Percentiles rank a stretch among this genome's conserved stretches.
Evolutionary conservation across 2,113 vertebrate genomes (phyloP).

Genomic region (Nyctibius bracteatus): DNA sequence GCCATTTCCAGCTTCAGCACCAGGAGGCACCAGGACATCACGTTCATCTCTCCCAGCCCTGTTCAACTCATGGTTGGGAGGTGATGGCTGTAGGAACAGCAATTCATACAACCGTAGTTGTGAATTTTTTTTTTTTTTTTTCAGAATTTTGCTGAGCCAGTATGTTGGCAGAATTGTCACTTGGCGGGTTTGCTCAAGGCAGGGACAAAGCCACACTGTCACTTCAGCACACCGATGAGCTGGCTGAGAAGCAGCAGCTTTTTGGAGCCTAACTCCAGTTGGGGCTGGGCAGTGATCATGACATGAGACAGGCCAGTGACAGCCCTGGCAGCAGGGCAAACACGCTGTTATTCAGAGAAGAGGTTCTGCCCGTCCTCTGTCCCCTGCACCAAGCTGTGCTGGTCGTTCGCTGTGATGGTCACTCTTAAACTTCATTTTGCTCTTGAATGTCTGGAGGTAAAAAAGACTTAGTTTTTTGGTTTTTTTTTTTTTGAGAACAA

Average conservation of each 20-base stretch:
- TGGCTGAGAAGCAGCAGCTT: neutral
- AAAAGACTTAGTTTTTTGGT: neutral
- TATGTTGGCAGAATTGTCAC: neutral
- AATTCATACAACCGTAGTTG: rapidly evolving
- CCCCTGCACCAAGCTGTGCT: neutral
- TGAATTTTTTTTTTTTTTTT: neutral
- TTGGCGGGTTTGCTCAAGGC: neutral
- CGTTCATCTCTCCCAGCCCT: rapidly evolving
- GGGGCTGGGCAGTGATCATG: rapidly evolving
- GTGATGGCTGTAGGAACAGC: neutral
- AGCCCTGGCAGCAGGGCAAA: neutral
- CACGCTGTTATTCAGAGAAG: neutral
- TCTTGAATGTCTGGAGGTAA: neutral
- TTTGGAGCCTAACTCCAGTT: rapidly evolving
- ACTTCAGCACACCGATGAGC: neutral
- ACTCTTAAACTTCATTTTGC: neutral
- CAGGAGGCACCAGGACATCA: constrained; percentile 83
- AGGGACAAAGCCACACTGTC: neutral
- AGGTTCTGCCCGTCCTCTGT: neutral
- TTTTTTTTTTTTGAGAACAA: neutral
- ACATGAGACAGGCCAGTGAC: rapidly evolving
- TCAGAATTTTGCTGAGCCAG: neutral
- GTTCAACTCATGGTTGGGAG: rapidly evolving
- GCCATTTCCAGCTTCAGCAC: constrained; percentile 82
- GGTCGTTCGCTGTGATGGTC: rapidly evolving